phyloP scores from a whole-genome alignment of 2,797 vertebrate species.

The Gila robusta region DNA sequence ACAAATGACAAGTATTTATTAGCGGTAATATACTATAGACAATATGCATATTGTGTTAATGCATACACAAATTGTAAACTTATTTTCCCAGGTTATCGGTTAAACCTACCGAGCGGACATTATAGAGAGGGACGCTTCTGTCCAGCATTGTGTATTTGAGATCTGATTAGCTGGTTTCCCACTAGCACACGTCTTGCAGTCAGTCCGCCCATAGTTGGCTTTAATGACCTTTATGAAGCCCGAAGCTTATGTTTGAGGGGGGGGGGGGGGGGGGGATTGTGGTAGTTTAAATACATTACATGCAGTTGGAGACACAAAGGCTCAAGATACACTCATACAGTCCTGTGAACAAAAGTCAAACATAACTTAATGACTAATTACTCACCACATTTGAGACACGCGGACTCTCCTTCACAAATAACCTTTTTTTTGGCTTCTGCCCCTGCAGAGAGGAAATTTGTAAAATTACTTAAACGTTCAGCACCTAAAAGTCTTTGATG shows the following conservation, averaged over 20 bases:
- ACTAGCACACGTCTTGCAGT: neutral
- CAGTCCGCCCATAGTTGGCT: constrained; percentile 16
- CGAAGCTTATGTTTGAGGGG: neutral
- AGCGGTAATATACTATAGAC: neutral
- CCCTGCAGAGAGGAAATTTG: too few relatives aligned
- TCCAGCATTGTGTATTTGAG: constrained; percentile 16
- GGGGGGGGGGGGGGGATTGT: too few relatives aligned
- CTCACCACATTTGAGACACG: too few relatives aligned
- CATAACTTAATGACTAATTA: too few relatives aligned
- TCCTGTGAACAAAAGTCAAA: too few relatives aligned
- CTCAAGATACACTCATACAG: too few relatives aligned
- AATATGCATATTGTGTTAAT: neutral
- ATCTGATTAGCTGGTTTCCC: neutral
- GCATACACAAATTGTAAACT: neutral
- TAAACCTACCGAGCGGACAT: neutral
- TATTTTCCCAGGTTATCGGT: neutral
- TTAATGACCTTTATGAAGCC: constrained; percentile 9
- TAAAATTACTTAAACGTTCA: too few relatives aligned
- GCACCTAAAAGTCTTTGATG: too few relatives aligned
- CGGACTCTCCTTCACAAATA: too few relatives aligned
- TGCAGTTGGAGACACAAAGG: too few relatives aligned
- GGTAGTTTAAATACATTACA: too few relatives aligned
- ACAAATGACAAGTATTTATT: neutral
- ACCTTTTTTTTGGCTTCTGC: too few relatives aligned
- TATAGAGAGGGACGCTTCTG: neutral